Percentiles rank a stretch among this genome's conserved stretches.
phyloP scores from a whole-genome alignment of 2,797 vertebrate genomes.

The Poliocrania exsul region DNA sequence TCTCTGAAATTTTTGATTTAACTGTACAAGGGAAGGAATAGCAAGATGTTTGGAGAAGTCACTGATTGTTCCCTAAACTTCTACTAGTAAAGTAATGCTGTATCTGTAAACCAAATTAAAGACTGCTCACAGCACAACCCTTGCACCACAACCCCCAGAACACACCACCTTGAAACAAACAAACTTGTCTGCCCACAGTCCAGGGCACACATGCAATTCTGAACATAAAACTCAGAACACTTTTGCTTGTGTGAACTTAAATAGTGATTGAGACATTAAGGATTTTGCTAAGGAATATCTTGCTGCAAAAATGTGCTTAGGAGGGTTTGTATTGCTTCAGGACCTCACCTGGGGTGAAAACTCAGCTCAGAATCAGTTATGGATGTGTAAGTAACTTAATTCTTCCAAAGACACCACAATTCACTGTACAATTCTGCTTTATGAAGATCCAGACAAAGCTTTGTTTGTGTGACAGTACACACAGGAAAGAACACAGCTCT shows the following conservation, averaged over 20 bases:
- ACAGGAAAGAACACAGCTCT: background rate
- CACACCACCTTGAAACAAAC: background rate
- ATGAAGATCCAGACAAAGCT: background rate
- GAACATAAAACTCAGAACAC: background rate
- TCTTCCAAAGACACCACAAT: background rate
- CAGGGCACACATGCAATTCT: background rate
- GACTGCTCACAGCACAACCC: background rate
- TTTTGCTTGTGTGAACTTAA: background rate
- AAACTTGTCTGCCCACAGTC: background rate
- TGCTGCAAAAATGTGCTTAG: background rate
- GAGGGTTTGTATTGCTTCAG: background rate
- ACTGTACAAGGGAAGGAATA: background rate
- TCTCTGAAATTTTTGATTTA: background rate
- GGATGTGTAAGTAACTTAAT: background rate
- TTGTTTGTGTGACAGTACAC: background rate
- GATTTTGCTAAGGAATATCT: background rate
- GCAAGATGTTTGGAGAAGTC: background rate
- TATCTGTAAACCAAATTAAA: background rate
- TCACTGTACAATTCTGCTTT: background rate
- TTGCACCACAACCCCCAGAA: too few species aligned
- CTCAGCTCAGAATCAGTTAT: background rate
- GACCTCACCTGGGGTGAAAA: background rate
- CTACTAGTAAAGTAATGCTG: background rate
- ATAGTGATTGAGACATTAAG: background rate
- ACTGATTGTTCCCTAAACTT: background rate